phyloP scores from a whole-genome alignment of 2,113 vertebrate genomes.

The Triplophysa tibetana region DNA sequence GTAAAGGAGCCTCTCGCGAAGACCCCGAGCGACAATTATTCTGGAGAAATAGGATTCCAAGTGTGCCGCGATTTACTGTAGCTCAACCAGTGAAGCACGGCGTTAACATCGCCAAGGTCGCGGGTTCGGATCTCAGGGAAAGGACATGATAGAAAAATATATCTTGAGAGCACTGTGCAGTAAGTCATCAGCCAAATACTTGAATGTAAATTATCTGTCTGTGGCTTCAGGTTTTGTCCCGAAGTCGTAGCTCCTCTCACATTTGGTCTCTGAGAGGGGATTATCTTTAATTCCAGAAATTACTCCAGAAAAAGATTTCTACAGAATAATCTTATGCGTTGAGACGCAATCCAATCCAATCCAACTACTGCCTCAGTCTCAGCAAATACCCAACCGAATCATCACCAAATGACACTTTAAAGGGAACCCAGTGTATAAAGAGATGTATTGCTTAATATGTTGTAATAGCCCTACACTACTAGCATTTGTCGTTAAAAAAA shows the following conservation, averaged over 20 bases:
- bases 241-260: slow-evolving; percentile 1
- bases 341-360: not conserved
- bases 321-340: not conserved
- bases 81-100: too few species aligned
- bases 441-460: too few species aligned
- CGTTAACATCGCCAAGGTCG: too few species aligned
- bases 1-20: slow-evolving; percentile 63
- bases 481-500: too few species aligned
- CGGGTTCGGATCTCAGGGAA: too few species aligned
- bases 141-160: too few species aligned
- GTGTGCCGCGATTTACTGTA: not conserved
- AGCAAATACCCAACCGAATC: slow-evolving; percentile 12
- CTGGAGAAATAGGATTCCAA: slow-evolving; percentile 45
- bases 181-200: too few species aligned
- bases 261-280: not conserved
- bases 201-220: not conserved
- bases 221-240: slow-evolving; percentile 32
- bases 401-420: slow-evolving; percentile 22
- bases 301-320: not conserved
- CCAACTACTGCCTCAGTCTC: not conserved
- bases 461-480: too few species aligned
- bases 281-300: slow-evolving; percentile 1
- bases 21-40: slow-evolving; percentile 68
- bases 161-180: too few species aligned
- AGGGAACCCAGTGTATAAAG: too few species aligned